phyloP scores from a whole-genome alignment of 2,113 vertebrate genomes.

The Labeo rohita region DNA sequence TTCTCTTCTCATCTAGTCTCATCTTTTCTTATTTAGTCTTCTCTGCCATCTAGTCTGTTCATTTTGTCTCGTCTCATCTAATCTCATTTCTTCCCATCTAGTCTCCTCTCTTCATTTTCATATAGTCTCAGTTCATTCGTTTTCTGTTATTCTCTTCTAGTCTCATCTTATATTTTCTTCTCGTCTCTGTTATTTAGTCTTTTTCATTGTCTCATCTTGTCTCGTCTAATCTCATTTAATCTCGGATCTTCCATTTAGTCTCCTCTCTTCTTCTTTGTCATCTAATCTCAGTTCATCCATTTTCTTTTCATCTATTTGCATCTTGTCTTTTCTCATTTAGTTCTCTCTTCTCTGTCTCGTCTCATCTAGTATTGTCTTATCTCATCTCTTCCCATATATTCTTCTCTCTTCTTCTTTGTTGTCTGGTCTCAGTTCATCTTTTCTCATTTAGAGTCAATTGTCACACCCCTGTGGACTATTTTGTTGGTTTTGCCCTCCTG shows the following conservation, averaged over 20 bases:
- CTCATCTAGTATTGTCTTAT: neutral
- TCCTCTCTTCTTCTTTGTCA: neutral
- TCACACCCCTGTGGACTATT: too few relatives aligned
- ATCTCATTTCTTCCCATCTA: neutral
- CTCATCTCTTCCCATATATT: neutral
- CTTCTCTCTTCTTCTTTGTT: neutral
- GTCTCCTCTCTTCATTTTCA: neutral
- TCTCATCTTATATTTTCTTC: neutral
- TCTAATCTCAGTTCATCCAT: neutral
- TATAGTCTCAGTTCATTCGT: neutral
- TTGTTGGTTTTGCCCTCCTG: too few relatives aligned
- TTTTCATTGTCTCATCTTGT: neutral
- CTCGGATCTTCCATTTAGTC: neutral
- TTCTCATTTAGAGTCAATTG: too few relatives aligned
- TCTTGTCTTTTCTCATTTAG: neutral
- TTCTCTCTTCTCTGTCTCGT: neutral
- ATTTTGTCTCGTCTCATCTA: neutral
- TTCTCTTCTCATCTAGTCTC: neutral
- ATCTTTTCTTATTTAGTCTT: neutral
- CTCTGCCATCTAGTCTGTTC: neutral
- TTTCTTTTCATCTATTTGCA: too few relatives aligned
- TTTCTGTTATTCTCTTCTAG: neutral
- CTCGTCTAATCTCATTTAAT: neutral
- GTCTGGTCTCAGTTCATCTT: neutral
- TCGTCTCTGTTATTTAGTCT: neutral